Base-by-base conservation (phyloP, 2,888 invertebrate species). In the Drosophila multiciliata region DNA sequence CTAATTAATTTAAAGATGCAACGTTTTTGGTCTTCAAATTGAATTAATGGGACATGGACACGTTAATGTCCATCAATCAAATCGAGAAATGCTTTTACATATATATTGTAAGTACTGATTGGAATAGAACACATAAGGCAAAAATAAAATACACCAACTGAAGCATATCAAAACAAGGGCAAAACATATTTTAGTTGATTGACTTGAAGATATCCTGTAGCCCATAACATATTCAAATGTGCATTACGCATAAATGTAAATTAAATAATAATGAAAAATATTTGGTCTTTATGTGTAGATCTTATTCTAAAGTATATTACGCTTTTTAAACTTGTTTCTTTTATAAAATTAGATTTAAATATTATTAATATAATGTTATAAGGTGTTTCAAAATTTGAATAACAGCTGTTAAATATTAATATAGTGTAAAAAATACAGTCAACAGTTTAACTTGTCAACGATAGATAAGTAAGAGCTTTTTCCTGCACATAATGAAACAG, bases 51-150 rank as follows among this genome's bases (percentile, higher is more conserved):
- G 80, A 67, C 84, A 77, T 73, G 71, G 70, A 62, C 66, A 75
- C 70, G 78, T 88, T 78, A 80, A 83, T 78, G 63, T 50, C 66
- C 88, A 89, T 85, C 87, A 90, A 85, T 85, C 90, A 85, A 74
- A 68, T 73, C 57, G n/a, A 59, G 53, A 62, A 73, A n/a, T 36
- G 35, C 0, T 49, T 48, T 65, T 57, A 72, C 73, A 64, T 67
- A 36, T 42, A 64, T 8, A n/a, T 45, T 50, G 20, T 15, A 42
- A 36, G n/a, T 57, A 42, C 57, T 45, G 42, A 61, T 67, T 58
- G 42, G 57, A 55, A 52, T 36, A 29, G 35, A 60, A 60, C 26
- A 33, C 12, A 42, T 23, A 9, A 20, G 29, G 23, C 48, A 35
- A 38, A 50, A 29, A 35, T 26, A 32, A 15, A 48, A 61, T 50